These are phyloP conservation scores for Sesia bembeciformis DNA, from an alignment of 2,888 invertebrate genomes.

Conservation along the genomic window DNA sequence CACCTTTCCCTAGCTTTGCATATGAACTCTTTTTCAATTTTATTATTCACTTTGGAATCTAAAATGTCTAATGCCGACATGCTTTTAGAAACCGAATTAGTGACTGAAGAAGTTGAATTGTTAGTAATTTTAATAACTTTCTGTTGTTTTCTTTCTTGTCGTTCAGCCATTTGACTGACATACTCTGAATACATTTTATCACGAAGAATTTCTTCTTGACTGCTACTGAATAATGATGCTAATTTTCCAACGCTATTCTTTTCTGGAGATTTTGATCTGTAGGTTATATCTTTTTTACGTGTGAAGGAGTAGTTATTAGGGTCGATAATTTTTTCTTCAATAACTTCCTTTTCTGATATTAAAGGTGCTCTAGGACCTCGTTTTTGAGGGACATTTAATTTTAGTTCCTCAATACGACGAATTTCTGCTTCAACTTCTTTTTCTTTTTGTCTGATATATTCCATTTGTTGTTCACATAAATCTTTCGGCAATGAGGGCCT, in stretches of 20 bases:
- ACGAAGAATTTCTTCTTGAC: slow-evolving; percentile 82
- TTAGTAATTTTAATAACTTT: slow-evolving; percentile 87
- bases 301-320: slow-evolving; percentile 51
- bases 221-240: slow-evolving; percentile 66
- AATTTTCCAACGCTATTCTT: slow-evolving; percentile 29
- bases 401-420: slow-evolving; percentile 75
- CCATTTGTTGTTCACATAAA: slow-evolving; percentile 77
- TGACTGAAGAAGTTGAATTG: slow-evolving; percentile 31
- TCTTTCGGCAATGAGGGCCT: slow-evolving; percentile 79
- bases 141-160: slow-evolving; percentile 84
- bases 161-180: slow-evolving; percentile 83
- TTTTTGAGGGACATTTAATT: slow-evolving; percentile 24
- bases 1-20: slow-evolving; percentile 82
- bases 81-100: slow-evolving; percentile 43
- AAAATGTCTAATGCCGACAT: slow-evolving; percentile 43
- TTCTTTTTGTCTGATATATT: slow-evolving; percentile 79
- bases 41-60: slow-evolving; percentile 60
- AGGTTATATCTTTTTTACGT: slow-evolving; percentile 59
- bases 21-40: slow-evolving; percentile 85
- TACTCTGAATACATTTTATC: slow-evolving; percentile 91
- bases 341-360: slow-evolving; percentile 43
- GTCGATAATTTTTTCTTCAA: slow-evolving; percentile 25
- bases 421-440: slow-evolving; percentile 79
- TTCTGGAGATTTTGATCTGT: slow-evolving; percentile 19
- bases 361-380: slow-evolving; percentile 53